Percentiles rank a stretch among this genome's conserved stretches.
Conservation (phyloP, 2,113 vertebrate species). For the Mesoclemmys tuberculata region DNA sequence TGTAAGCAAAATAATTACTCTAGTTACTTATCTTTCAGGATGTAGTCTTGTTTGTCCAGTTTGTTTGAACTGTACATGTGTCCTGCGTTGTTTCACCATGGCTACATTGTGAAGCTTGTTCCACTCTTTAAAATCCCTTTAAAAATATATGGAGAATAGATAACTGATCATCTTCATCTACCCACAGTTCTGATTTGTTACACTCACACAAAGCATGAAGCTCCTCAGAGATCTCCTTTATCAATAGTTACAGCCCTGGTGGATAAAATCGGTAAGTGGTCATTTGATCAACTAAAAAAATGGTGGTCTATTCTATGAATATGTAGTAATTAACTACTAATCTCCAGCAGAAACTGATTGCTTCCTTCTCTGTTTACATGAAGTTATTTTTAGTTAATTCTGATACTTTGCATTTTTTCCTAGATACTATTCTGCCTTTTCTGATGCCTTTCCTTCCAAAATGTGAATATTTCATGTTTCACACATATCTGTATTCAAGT, state of each 20-base stretch:
- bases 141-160: background rate
- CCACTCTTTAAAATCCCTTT: background rate
- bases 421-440: background rate
- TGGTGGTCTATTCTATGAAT: background rate
- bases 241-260: slow-evolving; percentile 98
- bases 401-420: background rate
- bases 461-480: background rate
- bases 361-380: background rate
- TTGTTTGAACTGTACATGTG: background rate
- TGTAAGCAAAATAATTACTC: background rate
- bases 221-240: slow-evolving; percentile 85
- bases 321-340: background rate
- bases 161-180: slow-evolving; percentile 36
- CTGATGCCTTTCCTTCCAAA: background rate
- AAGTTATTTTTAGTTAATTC: background rate
- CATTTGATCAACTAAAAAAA: background rate
- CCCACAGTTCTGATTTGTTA: slow-evolving; percentile 94
- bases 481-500: background rate
- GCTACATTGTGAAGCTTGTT: background rate
- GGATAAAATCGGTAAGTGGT: slow-evolving; percentile 93
- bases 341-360: background rate
- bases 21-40: background rate
- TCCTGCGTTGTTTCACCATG: background rate
- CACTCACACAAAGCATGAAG: slow-evolving; percentile 87
- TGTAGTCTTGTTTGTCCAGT: background rate